Evolutionary conservation across 1,140 invertebrate species (phyloP).

Genomic region (Heliconius hewitsoni): DNA sequence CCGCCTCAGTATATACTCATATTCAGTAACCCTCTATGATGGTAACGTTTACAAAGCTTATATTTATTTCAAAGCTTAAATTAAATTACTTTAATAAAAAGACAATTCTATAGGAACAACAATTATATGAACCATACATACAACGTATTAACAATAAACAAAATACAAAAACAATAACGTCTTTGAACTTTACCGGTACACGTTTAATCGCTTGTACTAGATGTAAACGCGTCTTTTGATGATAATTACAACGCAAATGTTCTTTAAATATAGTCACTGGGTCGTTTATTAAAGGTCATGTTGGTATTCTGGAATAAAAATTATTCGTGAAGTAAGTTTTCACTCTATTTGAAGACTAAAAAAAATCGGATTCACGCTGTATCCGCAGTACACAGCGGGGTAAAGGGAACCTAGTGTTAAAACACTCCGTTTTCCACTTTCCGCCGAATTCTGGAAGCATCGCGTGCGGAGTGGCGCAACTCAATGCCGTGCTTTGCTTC

Average conservation of each 20-base stretch:
- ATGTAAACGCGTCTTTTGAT: constrained; percentile 18
- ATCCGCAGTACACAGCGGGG: too few relatives aligned
- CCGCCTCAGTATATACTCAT: too few relatives aligned
- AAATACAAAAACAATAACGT: constrained; percentile 4
- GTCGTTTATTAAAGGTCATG: background rate
- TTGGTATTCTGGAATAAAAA: background rate
- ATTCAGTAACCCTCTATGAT: too few relatives aligned
- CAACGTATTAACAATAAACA: background rate
- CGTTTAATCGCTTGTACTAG: constrained; percentile 25
- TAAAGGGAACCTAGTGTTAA: too few relatives aligned
- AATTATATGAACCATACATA: background rate
- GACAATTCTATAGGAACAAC: background rate
- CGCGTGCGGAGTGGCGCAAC: too few relatives aligned
- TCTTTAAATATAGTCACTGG: constrained; percentile 9
- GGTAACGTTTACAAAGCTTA: too few relatives aligned
- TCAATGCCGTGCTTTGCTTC: too few relatives aligned
- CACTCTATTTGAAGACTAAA: background rate
- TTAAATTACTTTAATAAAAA: too few relatives aligned
- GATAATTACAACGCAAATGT: constrained; percentile 15
- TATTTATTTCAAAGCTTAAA: too few relatives aligned
- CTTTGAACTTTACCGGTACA: constrained; percentile 25
- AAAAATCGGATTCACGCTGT: too few relatives aligned
- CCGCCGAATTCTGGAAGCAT: too few relatives aligned
- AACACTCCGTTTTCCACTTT: too few relatives aligned
- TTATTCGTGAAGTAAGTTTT: background rate